Conservation (phyloP, 2,797 vertebrate species). For the Acanthurus tractus region DNA sequence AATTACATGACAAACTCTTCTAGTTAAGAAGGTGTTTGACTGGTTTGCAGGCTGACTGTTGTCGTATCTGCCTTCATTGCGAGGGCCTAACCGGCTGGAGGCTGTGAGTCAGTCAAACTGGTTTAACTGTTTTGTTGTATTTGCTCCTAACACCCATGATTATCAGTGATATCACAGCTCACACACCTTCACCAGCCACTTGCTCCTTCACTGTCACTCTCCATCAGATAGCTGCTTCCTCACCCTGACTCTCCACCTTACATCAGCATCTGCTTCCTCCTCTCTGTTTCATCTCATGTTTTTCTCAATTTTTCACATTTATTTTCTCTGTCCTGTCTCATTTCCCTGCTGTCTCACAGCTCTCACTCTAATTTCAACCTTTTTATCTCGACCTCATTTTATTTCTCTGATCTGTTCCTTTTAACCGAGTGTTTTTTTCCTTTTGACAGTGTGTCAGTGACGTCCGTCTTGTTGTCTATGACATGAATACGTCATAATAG, state of each 20-base stretch:
- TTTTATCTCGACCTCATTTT: not conserved
- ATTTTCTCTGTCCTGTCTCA: not conserved
- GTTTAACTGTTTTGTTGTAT: constrained; percentile 53
- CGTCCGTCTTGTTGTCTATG: constrained; percentile 7
- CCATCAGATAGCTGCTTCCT: not conserved
- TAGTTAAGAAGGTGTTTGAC: not conserved
- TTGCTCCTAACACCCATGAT: constrained; percentile 10
- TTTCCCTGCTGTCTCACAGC: not conserved
- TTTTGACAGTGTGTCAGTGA: constrained; percentile 7
- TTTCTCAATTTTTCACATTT: not conserved
- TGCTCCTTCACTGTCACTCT: constrained; percentile 20
- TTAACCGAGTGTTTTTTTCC: not conserved
- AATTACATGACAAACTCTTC: not conserved
- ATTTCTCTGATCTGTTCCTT: not conserved
- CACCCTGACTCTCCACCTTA: not conserved
- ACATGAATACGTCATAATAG: constrained; percentile 50
- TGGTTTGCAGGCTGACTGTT: not conserved
- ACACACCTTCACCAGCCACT: not conserved
- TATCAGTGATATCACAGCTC: constrained; percentile 27
- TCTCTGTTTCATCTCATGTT: not conserved
- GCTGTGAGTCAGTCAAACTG: constrained; percentile 52
- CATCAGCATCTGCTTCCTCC: constrained; percentile 1
- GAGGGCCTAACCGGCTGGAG: constrained; percentile 17
- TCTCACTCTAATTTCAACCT: not conserved
- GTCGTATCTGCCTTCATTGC: not conserved